A percentile compares a stretch with the other conserved stretches of the same genome.
Evolutionary conservation across 2,113 vertebrate genomes (phyloP).

Genomic region (Donacobius atricapilla): DNA sequence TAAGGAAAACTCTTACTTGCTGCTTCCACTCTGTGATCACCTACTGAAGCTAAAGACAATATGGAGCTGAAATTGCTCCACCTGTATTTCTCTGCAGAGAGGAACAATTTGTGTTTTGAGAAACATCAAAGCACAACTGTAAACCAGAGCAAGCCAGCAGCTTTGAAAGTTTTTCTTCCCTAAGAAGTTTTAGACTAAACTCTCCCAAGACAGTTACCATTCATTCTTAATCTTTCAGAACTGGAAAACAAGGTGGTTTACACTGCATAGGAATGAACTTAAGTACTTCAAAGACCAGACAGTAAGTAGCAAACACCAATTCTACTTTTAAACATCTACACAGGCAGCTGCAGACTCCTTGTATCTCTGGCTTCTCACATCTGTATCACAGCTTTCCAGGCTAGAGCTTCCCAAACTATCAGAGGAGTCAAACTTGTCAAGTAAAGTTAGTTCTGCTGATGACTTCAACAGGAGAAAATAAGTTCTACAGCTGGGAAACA

Average conservation of each 20-base stretch:
- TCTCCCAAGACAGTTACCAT: not conserved
- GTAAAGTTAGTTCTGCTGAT: not conserved
- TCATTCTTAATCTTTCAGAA: conserved; percentile 71
- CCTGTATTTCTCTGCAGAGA: not conserved
- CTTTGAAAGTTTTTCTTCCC: not conserved
- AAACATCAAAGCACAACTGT: not conserved
- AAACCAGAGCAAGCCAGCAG: not conserved
- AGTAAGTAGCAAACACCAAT: conserved; percentile 74
- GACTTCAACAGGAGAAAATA: not conserved
- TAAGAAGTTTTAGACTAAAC: not conserved
- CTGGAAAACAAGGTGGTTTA: conserved; percentile 99
- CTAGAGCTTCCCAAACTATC: not conserved
- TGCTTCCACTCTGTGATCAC: not conserved
- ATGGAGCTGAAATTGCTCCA: not conserved
- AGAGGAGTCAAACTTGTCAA: not conserved
- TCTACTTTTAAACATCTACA: not conserved
- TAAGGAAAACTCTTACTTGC: conserved; percentile 49
- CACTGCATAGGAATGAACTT: conserved; percentile 88
- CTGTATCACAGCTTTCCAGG: not conserved
- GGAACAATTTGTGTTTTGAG: not conserved
- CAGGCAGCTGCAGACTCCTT: not conserved
- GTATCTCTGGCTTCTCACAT: not conserved
- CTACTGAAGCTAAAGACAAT: not conserved
- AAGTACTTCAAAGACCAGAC: conserved; percentile 96
- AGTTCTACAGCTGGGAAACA: not conserved